Evolutionary conservation across 2,888 invertebrate species (phyloP).

Genomic region (Lasius fuliginosus): DNA sequence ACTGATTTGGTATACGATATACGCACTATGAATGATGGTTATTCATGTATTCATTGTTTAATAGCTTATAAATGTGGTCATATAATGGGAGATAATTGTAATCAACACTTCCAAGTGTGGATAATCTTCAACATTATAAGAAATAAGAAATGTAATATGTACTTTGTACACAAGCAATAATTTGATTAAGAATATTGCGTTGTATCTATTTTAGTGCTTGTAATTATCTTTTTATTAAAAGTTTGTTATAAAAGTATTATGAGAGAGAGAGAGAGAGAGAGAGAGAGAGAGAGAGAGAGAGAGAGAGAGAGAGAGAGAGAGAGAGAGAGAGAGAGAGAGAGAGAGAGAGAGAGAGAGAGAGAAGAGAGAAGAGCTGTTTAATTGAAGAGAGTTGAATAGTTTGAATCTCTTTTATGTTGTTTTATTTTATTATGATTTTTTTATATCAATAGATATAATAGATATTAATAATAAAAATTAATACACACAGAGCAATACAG

Average conservation of each 20-base stretch:
- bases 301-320: neutral
- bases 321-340: neutral
- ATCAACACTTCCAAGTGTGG: neutral
- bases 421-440: neutral
- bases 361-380: neutral
- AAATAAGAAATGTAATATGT: neutral
- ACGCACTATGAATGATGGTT: neutral
- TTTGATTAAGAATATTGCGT: neutral
- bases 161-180: neutral
- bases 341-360: neutral
- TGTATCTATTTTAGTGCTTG: neutral
- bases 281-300: neutral
- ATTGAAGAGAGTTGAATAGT: neutral
- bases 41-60: conserved; percentile 1
- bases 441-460: conserved; percentile 1
- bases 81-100: neutral
- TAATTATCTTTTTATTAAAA: neutral
- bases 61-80: neutral
- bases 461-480: neutral
- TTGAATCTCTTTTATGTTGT: neutral
- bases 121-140: neutral
- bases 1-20: neutral
- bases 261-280: no score
- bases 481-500: neutral
- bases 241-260: neutral